Percentiles rank a stretch among this genome's conserved stretches.
Evolutionary conservation across 1,140 invertebrate genomes (phyloP).

Genomic region (Drosophila auraria): DNA sequence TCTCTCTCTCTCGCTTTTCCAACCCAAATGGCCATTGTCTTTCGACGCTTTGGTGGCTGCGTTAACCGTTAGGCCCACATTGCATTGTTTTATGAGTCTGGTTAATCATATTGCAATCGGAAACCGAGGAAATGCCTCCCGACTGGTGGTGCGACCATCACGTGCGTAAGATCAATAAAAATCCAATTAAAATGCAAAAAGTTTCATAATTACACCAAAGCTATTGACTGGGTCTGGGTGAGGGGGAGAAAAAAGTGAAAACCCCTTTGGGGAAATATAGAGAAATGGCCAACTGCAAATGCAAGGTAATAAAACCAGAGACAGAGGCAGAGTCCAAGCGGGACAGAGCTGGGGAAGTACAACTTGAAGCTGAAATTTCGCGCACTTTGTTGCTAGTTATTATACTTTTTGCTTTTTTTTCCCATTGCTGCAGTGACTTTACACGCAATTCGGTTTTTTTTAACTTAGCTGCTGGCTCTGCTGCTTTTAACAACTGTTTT

Average conservation of each 20-base stretch:
- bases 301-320: constrained; percentile 61
- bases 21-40: constrained; percentile 60
- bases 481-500: constrained; percentile 66
- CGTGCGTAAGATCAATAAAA: constrained; percentile 83
- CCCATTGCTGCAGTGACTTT: constrained; percentile 51
- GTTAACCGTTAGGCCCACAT: constrained; percentile 43
- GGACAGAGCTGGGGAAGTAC: constrained; percentile 9
- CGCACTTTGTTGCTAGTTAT: constrained; percentile 53
- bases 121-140: constrained; percentile 2
- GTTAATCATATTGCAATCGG: constrained; percentile 55
- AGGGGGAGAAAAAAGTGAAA: constrained; percentile 56
- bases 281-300: constrained; percentile 72
- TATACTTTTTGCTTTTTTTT: constrained; percentile 18
- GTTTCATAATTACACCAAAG: constrained; percentile 72
- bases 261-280: constrained; percentile 54
- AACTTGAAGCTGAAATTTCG: constrained; percentile 53
- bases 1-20: constrained; percentile 23
- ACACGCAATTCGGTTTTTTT: constrained; percentile 66
- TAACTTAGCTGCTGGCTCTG: constrained; percentile 44
- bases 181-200: constrained; percentile 82
- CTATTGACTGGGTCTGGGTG: constrained; percentile 13
- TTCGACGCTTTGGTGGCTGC: constrained; percentile 47
- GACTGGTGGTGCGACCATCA: constrained; percentile 47
- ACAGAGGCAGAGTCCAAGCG: constrained; percentile 5
- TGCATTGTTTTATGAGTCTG: constrained; percentile 43